phyloP scores from a whole-genome alignment of 2,888 invertebrate genomes.

The Bellardia pandia region DNA sequence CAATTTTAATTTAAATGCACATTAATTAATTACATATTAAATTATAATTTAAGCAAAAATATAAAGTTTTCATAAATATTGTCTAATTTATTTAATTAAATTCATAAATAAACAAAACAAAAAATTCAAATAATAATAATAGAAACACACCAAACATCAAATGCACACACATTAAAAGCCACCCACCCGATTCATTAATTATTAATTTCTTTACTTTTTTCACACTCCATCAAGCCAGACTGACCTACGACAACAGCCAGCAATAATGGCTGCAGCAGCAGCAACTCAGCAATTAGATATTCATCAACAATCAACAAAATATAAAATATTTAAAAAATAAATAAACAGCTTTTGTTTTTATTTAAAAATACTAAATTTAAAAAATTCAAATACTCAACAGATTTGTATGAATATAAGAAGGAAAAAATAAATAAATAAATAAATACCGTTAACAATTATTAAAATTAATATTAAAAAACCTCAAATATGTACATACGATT shows the following conservation, averaged over 20 bases:
- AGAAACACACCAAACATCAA: background rate
- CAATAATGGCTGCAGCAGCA: background rate
- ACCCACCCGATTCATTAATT: slow-evolving; percentile 60
- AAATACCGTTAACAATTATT: slow-evolving; percentile 63
- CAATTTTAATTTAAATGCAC: background rate
- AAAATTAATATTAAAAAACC: slow-evolving; percentile 51
- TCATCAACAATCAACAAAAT: slow-evolving; percentile 57
- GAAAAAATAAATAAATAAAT: slow-evolving; percentile 28
- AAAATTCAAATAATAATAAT: slow-evolving; percentile 15
- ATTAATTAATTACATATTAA: background rate
- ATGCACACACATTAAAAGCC: slow-evolving; percentile 26
- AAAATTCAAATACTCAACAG: slow-evolving; percentile 46
- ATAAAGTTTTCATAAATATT: slow-evolving; percentile 26
- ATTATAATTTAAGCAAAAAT: background rate
- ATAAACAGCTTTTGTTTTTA: slow-evolving; percentile 49
- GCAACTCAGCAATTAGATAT: slow-evolving; percentile 56
- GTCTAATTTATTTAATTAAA: slow-evolving; percentile 39
- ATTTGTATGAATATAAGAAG: slow-evolving; percentile 29
- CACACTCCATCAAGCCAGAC: slow-evolving; percentile 51
- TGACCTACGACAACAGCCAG: slow-evolving; percentile 61
- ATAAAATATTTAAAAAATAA: slow-evolving; percentile 36
- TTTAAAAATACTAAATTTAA: slow-evolving; percentile 19
- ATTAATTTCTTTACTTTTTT: slow-evolving; percentile 59
- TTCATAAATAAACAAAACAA: slow-evolving; percentile 31
- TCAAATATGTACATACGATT: slow-evolving; percentile 28